Evolutionary conservation across 1,140 invertebrate species (phyloP).

Genomic region (Linepithema humile): DNA sequence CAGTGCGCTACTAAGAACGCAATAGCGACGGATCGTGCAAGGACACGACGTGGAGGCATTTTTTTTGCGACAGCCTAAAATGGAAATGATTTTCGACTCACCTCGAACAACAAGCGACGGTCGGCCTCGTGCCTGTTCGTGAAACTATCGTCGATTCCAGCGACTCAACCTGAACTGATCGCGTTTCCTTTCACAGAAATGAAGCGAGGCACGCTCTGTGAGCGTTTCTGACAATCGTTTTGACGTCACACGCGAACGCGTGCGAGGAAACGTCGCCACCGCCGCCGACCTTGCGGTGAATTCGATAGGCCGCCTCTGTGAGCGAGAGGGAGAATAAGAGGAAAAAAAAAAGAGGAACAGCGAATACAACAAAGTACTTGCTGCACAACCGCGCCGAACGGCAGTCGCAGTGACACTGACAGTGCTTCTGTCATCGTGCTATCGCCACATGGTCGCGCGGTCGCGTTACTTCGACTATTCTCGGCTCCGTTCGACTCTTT

Average conservation of each 20-base stretch:
- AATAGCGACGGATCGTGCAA: conserved; percentile 1
- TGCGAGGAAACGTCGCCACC: conserved; percentile 37
- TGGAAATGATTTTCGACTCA: conserved; percentile 69
- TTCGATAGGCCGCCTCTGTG: conserved; percentile 21
- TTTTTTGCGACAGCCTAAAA: conserved; percentile 57
- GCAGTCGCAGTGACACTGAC: conserved; percentile 81
- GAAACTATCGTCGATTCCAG: conserved; percentile 39
- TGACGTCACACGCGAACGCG: conserved; percentile 37
- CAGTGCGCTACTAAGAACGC: not conserved
- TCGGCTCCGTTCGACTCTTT: conserved; percentile 49
- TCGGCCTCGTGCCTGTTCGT: conserved; percentile 55
- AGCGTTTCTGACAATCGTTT: conserved; percentile 53
- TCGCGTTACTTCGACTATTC: conserved; percentile 51
- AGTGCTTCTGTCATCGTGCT: conserved; percentile 74
- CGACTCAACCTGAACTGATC: conserved; percentile 44
- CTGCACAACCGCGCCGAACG: conserved; percentile 63
- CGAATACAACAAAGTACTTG: not conserved
- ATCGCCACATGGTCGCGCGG: conserved; percentile 74
- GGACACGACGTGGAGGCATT: not conserved
- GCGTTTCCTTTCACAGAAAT: conserved; percentile 61
- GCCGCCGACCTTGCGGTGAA: conserved; percentile 60
- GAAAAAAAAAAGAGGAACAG: conserved; percentile 20
- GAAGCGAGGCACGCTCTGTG: conserved; percentile 15
- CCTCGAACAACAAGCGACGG: conserved; percentile 48
- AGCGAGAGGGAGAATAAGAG: conserved; percentile 49